Conservation (phyloP, 2,888 invertebrate species). For the Rhaphigaster nebulosa region DNA sequence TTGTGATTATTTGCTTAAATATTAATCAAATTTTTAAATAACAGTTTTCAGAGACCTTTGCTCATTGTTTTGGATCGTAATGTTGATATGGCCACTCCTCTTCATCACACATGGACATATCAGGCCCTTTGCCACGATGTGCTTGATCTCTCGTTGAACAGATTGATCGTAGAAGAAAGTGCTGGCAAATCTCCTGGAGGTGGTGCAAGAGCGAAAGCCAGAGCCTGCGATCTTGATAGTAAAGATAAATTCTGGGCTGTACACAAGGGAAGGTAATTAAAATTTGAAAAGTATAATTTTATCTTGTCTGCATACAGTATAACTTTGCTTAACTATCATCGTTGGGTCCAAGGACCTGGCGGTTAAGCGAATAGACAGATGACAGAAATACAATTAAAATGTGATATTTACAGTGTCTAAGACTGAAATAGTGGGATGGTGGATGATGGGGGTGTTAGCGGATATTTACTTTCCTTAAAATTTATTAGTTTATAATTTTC, state of each 20-base stretch:
- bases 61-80: conserved; percentile 93
- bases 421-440: too few species aligned
- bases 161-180: conserved; percentile 79
- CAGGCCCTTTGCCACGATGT: conserved; percentile 98
- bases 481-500: too few species aligned
- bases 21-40: conserved; percentile 66
- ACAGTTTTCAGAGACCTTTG: conserved; percentile 93
- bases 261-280: conserved; percentile 83
- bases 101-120: conserved; percentile 99
- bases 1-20: too few species aligned
- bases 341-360: too few species aligned
- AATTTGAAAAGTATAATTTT: neutral
- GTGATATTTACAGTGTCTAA: too few species aligned
- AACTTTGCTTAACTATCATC: too few species aligned
- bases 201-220: conserved; percentile 82
- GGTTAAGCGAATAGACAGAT: too few species aligned
- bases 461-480: too few species aligned
- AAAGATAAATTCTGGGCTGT: conserved; percentile 93
- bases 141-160: conserved; percentile 89
- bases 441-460: too few species aligned
- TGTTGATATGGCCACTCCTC: conserved; percentile 95
- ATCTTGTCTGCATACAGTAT: too few species aligned
- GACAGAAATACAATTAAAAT: too few species aligned
- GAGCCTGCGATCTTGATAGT: conserved; percentile 90
- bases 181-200: conserved; percentile 71